Evolutionary conservation across 2,888 invertebrate species (phyloP).

Genomic region (Drosophila merina): DNA sequence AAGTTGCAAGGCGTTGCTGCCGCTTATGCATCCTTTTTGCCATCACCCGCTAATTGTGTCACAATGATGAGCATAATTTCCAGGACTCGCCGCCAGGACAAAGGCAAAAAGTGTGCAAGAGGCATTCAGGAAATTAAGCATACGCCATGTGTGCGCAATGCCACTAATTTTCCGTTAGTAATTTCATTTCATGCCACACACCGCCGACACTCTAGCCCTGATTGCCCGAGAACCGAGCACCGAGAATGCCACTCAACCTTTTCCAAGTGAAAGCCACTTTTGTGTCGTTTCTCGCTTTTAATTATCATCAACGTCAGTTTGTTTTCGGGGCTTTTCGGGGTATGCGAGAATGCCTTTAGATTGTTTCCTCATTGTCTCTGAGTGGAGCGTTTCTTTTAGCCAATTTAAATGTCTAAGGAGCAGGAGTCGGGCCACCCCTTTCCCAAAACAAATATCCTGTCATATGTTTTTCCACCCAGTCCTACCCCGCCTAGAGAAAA

Average conservation of each 20-base stretch:
- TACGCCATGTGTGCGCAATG: constrained; percentile 66
- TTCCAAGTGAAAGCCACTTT: constrained; percentile 50
- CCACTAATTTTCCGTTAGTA: constrained; percentile 77
- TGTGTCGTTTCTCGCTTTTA: constrained; percentile 59
- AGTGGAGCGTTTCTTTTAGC: constrained; percentile 38
- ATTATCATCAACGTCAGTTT: constrained; percentile 73
- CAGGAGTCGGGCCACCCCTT: constrained; percentile 27
- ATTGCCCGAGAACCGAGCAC: background rate
- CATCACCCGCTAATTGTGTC: constrained; percentile 66
- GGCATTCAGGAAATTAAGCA: constrained; percentile 66
- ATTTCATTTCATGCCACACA: constrained; percentile 66
- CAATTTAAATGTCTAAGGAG: constrained; percentile 62
- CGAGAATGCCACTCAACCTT: constrained; percentile 11
- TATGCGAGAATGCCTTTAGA: constrained; percentile 37
- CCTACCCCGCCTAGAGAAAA: background rate
- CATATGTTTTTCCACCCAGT: constrained; percentile 56
- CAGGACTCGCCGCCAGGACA: constrained; percentile 46
- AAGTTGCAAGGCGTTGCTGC: constrained; percentile 52
- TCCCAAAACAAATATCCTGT: constrained; percentile 63
- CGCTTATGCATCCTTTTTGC: constrained; percentile 15
- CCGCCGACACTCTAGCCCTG: constrained; percentile 19
- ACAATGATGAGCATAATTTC: constrained; percentile 79
- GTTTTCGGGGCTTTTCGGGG: constrained; percentile 44
- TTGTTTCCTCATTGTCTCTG: constrained; percentile 15
- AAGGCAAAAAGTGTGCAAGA: constrained; percentile 24